Percentiles rank a stretch among this genome's conserved stretches.
Evolutionary conservation across 1,140 invertebrate genomes (phyloP).

Genomic region (Drosophila bipectinata): DNA sequence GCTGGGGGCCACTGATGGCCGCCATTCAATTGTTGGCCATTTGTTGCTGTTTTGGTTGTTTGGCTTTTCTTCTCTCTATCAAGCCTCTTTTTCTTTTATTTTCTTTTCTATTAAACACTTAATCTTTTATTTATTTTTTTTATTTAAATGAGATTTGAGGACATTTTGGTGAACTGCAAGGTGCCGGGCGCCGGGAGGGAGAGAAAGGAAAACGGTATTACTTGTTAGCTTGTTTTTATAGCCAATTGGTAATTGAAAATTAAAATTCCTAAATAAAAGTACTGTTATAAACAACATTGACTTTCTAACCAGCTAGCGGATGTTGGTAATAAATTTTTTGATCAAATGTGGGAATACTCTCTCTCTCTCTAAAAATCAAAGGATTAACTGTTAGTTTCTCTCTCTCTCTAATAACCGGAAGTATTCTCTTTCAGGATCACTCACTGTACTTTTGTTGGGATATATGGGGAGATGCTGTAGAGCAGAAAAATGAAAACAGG

Average conservation of each 20-base stretch:
- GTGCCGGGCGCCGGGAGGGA: background rate
- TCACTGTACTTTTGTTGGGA: conserved; percentile 39
- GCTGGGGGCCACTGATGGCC: conserved; percentile 90
- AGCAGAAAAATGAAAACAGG: conserved; percentile 15
- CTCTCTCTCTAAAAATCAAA: no score
- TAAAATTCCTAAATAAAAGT: no score
- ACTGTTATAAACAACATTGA: background rate
- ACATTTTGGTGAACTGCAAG: conserved; percentile 43
- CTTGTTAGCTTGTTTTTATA: conserved; percentile 6
- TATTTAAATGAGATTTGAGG: conserved; percentile 48
- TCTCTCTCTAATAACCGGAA: background rate
- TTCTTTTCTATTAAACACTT: conserved; percentile 37
- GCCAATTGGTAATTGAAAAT: background rate
- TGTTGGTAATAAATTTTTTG: background rate
- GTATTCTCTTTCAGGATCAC: background rate
- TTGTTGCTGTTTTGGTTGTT: conserved; percentile 51
- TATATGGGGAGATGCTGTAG: conserved; percentile 27
- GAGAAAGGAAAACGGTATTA: conserved; percentile 4
- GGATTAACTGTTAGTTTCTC: background rate
- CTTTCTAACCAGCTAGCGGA: background rate
- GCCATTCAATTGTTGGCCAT: conserved; percentile 88
- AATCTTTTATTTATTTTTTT: conserved; percentile 3
- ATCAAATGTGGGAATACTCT: no score
- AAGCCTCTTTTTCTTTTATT: conserved; percentile 17
- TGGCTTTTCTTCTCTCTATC: conserved; percentile 18